A percentile compares a stretch with the other conserved stretches of the same genome.
Conservation (phyloP, 2,797 vertebrate species). For the Sebastolobus alascanus region DNA sequence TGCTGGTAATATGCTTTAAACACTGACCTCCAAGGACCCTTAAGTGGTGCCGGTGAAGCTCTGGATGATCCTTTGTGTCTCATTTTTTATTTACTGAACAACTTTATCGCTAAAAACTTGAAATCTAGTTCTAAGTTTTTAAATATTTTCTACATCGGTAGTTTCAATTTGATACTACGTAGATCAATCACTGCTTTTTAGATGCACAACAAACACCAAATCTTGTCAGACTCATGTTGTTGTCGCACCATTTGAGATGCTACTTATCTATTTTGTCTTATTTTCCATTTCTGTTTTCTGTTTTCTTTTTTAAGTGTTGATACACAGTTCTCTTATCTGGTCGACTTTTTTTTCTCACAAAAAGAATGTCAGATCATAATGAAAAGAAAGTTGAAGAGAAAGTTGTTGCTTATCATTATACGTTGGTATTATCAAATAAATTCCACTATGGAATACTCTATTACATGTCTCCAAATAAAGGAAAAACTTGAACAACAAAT, state of each 20-base stretch:
- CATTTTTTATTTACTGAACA: constrained; percentile 36
- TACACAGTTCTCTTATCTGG: neutral
- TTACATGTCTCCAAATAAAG: no score
- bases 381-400: neutral
- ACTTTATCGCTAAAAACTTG: neutral
- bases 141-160: neutral
- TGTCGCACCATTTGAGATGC: neutral
- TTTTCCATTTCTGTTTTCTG: neutral
- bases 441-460: no score
- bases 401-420: no score
- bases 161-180: neutral
- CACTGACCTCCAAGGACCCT: neutral
- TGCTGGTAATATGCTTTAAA: neutral
- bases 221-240: neutral
- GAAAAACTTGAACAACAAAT: no score
- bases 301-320: neutral
- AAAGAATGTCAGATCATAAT: neutral
- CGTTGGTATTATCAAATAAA: no score
- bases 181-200: neutral
- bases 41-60: neutral
- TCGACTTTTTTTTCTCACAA: neutral
- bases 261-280: neutral
- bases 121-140: neutral
- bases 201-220: neutral
- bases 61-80: constrained; percentile 12